Percentiles rank a stretch among this genome's conserved stretches.
These are phyloP conservation scores for Hyles euphorbiae DNA, from an alignment of 1,140 invertebrate genomes.

Conservation along the genomic window DNA sequence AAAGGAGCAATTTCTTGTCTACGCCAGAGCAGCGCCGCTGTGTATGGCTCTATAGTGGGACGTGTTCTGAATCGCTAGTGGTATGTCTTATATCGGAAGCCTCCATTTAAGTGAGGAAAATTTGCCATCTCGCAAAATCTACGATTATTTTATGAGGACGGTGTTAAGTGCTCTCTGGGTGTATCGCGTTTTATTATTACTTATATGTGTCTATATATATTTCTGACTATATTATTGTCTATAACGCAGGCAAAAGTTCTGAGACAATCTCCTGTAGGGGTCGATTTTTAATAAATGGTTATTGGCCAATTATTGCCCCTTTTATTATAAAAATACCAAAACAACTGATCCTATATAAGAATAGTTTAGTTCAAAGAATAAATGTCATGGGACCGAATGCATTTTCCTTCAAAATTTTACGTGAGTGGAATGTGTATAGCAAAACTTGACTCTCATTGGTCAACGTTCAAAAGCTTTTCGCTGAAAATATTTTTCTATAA, in stretches of 20 bases:
- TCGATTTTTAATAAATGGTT: no score
- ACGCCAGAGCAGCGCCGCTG: slow-evolving; percentile 32
- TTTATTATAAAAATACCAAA: no score
- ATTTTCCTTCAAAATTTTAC: slow-evolving; percentile 28
- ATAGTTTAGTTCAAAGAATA: slow-evolving; percentile 4
- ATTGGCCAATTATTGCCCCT: no score
- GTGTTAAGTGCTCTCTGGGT: not conserved
- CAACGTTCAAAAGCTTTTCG: slow-evolving; percentile 21
- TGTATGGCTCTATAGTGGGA: slow-evolving; percentile 36
- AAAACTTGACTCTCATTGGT: slow-evolving; percentile 22
- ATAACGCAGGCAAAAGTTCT: no score
- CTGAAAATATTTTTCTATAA: slow-evolving; percentile 27
- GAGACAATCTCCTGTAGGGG: no score
- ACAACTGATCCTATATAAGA: no score
- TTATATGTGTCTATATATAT: no score
- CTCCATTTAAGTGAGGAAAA: slow-evolving; percentile 19
- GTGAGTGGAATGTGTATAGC: slow-evolving; percentile 23
- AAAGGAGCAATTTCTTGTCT: slow-evolving; percentile 54
- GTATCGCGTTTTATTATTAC: no score
- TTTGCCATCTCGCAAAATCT: slow-evolving; percentile 22
- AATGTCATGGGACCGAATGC: slow-evolving; percentile 26
- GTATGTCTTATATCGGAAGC: slow-evolving; percentile 19
- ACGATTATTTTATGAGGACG: slow-evolving; percentile 8
- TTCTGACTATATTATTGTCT: no score
- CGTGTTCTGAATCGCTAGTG: slow-evolving; percentile 42